Evolutionary conservation across 1,140 invertebrate genomes (phyloP), one percentile per base, ranked within the genome.

Genomic region (Drosophila repleta): DNA sequence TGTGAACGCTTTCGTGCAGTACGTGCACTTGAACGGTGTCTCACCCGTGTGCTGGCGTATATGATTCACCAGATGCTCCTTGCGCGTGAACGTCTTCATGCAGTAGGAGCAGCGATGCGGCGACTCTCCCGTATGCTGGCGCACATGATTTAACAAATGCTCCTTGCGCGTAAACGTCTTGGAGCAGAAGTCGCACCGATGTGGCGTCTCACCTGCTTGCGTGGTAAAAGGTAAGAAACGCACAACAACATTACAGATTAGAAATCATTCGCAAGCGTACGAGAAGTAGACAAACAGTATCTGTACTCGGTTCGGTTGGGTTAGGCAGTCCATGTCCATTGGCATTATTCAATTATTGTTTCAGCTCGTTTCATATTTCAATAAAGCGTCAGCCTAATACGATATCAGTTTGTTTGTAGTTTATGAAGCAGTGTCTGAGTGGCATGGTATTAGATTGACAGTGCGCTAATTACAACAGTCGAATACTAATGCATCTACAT

Each of bases 1-100:
- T 39, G 96, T 96, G 92, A 98, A 98, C 55, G 96, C 96, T 92
- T 97, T 97, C 46, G 95, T 94, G 92, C 97, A 98, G 87, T 95
- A 96, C 80, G 95, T 95, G 92, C 97, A 98, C 92, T 96, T 95
- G 92, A 96, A 96, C 52, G 96, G 96, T 67, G 95, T 95, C 92
- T 98, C 97, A 67, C 95, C 94, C 37, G 97, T 97, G 92, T 98
- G 97, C 89, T 95, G 95, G 72, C 95, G 92, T 66, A 95, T 93
- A 90, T 96, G 96, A 88, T 96, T 95, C 74, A 96, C 95, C 87
- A 96, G 93, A 92, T 96, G 96, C 93, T 96, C 96, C 92, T 95
- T 95, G 74, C 95, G 92, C 35, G 95, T 95, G 85, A 95, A 95
- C 26, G 95, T 95, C 92, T 95, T 96, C 67, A 95, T 94, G 91